Conservation (phyloP, 2,888 invertebrate species). For the Harpagoxenus sublaevis region DNA sequence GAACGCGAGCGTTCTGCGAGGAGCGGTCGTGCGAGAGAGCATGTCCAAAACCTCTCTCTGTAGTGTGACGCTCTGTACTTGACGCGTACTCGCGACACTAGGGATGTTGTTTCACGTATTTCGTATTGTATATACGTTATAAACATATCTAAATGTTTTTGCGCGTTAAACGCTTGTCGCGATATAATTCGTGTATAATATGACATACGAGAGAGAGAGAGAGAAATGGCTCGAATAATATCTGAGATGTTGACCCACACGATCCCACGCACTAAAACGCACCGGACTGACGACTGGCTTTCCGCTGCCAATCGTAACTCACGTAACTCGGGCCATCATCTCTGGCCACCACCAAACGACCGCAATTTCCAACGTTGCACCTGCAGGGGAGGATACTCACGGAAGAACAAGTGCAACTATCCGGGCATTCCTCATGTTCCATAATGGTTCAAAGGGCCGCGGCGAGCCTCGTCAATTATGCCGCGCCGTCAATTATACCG, state of each 20-base stretch:
- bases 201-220: not conserved
- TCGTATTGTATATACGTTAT: not conserved
- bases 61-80: not conserved
- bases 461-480: constrained; percentile 39
- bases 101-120: not conserved
- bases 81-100: too few relatives aligned
- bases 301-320: constrained; percentile 23
- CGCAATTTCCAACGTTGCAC: constrained; percentile 42
- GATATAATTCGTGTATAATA: too few relatives aligned
- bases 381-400: constrained; percentile 23
- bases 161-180: not conserved
- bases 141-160: not conserved
- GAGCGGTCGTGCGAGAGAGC: not conserved
- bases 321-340: constrained; percentile 33
- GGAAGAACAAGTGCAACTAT: constrained; percentile 40
- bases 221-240: constrained; percentile 13
- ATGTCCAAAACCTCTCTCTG: not conserved
- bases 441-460: constrained; percentile 42
- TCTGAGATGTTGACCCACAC: not conserved
- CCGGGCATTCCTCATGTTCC: constrained; percentile 16
- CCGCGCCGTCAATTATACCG: not conserved
- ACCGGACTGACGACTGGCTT: not conserved
- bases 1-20: not conserved
- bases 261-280: constrained; percentile 28
- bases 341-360: constrained; percentile 27